Conservation (phyloP, 2,888 invertebrate genomes). For the Agrochola lota region DNA sequence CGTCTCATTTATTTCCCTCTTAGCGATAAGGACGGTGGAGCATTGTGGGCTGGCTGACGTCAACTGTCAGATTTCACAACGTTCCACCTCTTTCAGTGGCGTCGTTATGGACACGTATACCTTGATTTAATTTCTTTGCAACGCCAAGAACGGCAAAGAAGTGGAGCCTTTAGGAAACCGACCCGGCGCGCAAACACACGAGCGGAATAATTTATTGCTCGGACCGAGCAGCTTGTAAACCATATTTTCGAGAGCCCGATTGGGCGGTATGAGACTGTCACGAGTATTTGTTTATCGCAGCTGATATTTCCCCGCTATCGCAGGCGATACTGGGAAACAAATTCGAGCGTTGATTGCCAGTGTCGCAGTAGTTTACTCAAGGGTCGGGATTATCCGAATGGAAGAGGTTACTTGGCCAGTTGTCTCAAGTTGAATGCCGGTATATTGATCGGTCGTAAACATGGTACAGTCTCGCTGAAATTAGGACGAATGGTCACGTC, state of each 20-base stretch:
- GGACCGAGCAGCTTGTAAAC: slow-evolving; percentile 54
- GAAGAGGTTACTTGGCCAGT: slow-evolving; percentile 54
- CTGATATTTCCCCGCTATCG: slow-evolving; percentile 46
- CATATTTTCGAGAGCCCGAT: slow-evolving; percentile 50
- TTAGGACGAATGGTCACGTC: slow-evolving; percentile 81
- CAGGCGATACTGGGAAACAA: slow-evolving; percentile 48
- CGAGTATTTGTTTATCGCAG: slow-evolving; percentile 54
- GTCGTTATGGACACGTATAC: slow-evolving; percentile 66
- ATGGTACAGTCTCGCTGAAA: slow-evolving; percentile 69
- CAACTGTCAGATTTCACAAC: slow-evolving; percentile 85
- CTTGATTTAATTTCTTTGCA: slow-evolving; percentile 76
- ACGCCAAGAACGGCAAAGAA: slow-evolving; percentile 54
- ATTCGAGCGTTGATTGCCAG: slow-evolving; percentile 56
- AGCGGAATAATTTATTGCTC: slow-evolving; percentile 68
- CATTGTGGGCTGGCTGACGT: slow-evolving; percentile 80
- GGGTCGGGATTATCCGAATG: slow-evolving; percentile 51
- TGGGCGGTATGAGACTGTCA: slow-evolving; percentile 41
- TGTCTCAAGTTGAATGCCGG: slow-evolving; percentile 63
- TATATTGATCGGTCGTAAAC: slow-evolving; percentile 72
- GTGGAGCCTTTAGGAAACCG: slow-evolving; percentile 51
- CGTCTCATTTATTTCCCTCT: slow-evolving; percentile 85
- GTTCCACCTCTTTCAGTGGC: slow-evolving; percentile 67
- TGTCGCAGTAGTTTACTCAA: slow-evolving; percentile 46
- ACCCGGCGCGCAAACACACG: slow-evolving; percentile 62
- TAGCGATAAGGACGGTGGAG: slow-evolving; percentile 81